A percentile compares a stretch with the other conserved stretches of the same genome.
Conservation (phyloP, 2,113 vertebrate genomes). For the Rhinogobius similis region DNA sequence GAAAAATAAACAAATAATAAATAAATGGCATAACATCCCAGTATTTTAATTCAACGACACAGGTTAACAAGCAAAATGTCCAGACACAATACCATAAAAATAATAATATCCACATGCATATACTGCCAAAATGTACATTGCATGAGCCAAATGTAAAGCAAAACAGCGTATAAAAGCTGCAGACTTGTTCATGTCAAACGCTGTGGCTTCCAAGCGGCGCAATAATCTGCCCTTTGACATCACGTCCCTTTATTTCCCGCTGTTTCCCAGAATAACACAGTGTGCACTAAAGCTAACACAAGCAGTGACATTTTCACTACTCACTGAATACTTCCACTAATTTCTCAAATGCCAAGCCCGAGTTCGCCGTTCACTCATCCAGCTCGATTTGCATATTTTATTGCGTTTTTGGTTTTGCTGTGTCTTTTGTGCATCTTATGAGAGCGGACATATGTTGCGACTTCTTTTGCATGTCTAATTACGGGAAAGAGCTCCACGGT, state of each 20-base stretch:
- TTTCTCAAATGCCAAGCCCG: slow-evolving; percentile 52
- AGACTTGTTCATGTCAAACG: slow-evolving; percentile 10
- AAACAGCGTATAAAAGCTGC: neutral
- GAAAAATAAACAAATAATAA: too few relatives aligned
- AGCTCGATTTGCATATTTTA: neutral
- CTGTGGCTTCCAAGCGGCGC: slow-evolving; percentile 6
- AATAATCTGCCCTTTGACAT: slow-evolving; percentile 46
- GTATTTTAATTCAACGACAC: too few relatives aligned
- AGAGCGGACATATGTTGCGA: slow-evolving; percentile 61
- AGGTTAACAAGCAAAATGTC: too few relatives aligned
- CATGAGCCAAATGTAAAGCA: too few relatives aligned
- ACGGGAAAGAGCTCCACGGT: slow-evolving; percentile 16
- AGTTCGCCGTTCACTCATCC: slow-evolving; percentile 11
- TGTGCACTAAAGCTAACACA: slow-evolving; percentile 46
- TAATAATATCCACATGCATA: too few relatives aligned
- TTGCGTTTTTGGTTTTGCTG: slow-evolving; percentile 12
- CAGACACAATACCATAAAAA: too few relatives aligned
- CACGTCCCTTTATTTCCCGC: slow-evolving; percentile 30
- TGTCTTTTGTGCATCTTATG: slow-evolving; percentile 20
- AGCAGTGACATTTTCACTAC: slow-evolving; percentile 73
- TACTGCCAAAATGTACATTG: too few relatives aligned
- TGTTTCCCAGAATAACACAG: slow-evolving; percentile 48
- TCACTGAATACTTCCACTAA: slow-evolving; percentile 56
- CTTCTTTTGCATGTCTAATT: slow-evolving; percentile 58
- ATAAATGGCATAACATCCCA: too few relatives aligned